These are phyloP conservation scores for Dysdera silvatica DNA, from an alignment of 1,140 invertebrate species.

Conservation along the genomic window DNA sequence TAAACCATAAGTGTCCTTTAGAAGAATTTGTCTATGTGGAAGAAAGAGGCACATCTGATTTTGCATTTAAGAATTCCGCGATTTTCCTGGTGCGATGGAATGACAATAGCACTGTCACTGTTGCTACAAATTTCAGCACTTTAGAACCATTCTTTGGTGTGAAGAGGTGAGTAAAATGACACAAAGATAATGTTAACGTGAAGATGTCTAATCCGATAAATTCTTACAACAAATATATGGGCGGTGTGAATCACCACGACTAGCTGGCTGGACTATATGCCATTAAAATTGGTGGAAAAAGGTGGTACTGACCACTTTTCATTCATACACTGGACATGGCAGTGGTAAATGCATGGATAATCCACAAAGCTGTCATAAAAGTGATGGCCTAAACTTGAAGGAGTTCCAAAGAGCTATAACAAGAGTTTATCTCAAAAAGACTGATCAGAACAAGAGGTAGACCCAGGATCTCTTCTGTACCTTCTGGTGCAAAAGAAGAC, in stretches of 20 bases:
- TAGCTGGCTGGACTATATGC: not conserved
- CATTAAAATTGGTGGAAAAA: conserved; percentile 1
- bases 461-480: not conserved
- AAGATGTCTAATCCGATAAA: not conserved
- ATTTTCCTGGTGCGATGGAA: not conserved
- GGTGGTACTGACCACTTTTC: not conserved
- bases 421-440: not conserved
- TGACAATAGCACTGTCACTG: not conserved
- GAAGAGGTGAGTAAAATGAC: no score
- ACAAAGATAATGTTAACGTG: no score
- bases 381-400: not conserved
- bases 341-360: conserved; percentile 1
- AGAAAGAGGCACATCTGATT: not conserved
- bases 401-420: not conserved
- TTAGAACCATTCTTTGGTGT: no score
- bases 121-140: not conserved
- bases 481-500: conserved; percentile 1
- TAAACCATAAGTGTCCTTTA: not conserved
- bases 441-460: not conserved
- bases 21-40: not conserved
- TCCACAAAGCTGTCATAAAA: not conserved
- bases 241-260: not conserved
- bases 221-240: not conserved
- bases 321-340: not conserved
- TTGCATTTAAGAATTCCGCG: not conserved